These are phyloP conservation scores for Tetheella fluctuosa DNA, from an alignment of 2,888 invertebrate species.

Conservation along the genomic window DNA sequence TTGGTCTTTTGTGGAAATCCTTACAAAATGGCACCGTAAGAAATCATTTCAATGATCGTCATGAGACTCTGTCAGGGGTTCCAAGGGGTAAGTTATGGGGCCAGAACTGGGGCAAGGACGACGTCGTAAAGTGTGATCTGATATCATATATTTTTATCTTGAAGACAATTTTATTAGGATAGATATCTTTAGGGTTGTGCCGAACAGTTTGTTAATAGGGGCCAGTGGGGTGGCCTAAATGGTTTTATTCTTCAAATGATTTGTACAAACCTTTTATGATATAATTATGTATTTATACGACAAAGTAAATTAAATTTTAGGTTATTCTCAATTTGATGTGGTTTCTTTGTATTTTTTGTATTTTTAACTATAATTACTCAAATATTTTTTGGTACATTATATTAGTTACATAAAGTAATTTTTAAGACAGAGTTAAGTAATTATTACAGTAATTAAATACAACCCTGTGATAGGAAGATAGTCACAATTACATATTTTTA, in stretches of 20 bases:
- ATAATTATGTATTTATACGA: too few relatives aligned
- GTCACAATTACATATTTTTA: too few relatives aligned
- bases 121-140: slow-evolving; percentile 1
- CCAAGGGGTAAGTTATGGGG: slow-evolving; percentile 1
- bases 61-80: slow-evolving; percentile 1
- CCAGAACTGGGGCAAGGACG: not conserved
- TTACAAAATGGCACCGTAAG: not conserved
- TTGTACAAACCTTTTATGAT: too few relatives aligned
- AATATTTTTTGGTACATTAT: too few relatives aligned
- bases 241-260: not conserved
- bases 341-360: too few relatives aligned
- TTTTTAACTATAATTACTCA: too few relatives aligned
- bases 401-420: too few relatives aligned
- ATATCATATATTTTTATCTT: slow-evolving; percentile 9
- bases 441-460: too few relatives aligned
- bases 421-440: too few relatives aligned
- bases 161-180: slow-evolving; percentile 7
- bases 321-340: too few relatives aligned
- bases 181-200: not conserved
- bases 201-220: not conserved
- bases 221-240: not conserved
- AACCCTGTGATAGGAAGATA: too few relatives aligned
- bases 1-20: slow-evolving; percentile 1
- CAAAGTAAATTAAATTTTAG: too few relatives aligned
- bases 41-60: slow-evolving; percentile 3